Evolutionary conservation across 2,888 invertebrate genomes (phyloP).

Genomic region (Acronicta alni): DNA sequence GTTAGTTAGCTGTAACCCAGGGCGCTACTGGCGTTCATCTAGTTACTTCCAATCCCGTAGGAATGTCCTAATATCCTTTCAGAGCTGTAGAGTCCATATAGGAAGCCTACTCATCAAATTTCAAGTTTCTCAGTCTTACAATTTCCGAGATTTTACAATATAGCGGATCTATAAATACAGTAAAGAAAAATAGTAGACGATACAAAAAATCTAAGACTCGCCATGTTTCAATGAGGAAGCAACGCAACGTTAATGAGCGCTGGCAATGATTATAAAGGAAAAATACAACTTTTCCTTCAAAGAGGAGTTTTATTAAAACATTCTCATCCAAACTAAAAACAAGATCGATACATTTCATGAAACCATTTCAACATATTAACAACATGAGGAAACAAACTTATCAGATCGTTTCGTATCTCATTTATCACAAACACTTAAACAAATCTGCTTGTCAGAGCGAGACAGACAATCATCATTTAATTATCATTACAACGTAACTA

Average conservation of each 20-base stretch:
- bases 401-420: slow-evolving; percentile 48
- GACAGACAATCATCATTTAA: slow-evolving; percentile 20
- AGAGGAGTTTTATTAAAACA: background rate
- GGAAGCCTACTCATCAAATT: no score
- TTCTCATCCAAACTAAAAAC: background rate
- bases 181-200: background rate
- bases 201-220: background rate
- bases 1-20: no score
- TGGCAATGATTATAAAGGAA: background rate
- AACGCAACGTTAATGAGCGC: background rate
- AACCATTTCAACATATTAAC: slow-evolving; percentile 32
- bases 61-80: no score
- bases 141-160: no score
- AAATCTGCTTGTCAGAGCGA: slow-evolving; percentile 39
- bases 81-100: no score
- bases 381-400: slow-evolving; percentile 35
- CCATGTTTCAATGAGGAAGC: background rate
- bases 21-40: no score
- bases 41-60: no score
- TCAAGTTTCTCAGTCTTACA: no score
- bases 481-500: slow-evolving; percentile 17
- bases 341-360: slow-evolving; percentile 10
- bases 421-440: slow-evolving; percentile 43
- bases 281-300: background rate
- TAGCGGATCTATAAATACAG: no score